A percentile compares a stretch with the other conserved stretches of the same genome.
These are phyloP conservation scores for Ispidina picta DNA, from an alignment of 2,797 vertebrate genomes.

Conservation along the genomic window DNA sequence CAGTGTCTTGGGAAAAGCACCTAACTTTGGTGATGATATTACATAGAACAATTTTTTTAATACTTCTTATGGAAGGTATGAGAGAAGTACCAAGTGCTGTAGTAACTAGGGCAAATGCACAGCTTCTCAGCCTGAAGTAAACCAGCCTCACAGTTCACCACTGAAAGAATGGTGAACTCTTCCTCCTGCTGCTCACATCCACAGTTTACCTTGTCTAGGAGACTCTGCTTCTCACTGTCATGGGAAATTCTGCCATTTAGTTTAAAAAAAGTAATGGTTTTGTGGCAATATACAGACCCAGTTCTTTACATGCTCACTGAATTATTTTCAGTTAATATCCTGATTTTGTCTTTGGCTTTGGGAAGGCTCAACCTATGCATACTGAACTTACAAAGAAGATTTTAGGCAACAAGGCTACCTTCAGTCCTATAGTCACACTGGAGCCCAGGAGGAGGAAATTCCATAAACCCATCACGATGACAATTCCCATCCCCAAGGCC, in stretches of 20 bases:
- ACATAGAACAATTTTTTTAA: background rate
- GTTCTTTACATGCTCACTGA: background rate
- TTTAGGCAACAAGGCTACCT: constrained; percentile 94
- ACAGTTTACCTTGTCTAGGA: background rate
- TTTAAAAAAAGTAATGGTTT: background rate
- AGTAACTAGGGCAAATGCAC: background rate
- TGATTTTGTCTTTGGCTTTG: background rate
- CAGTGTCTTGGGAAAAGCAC: background rate
- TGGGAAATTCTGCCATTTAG: background rate
- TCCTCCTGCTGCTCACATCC: background rate
- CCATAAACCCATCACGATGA: constrained; percentile 99
- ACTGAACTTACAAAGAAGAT: constrained; percentile 91
- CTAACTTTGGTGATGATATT: background rate
- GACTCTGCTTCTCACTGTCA: background rate
- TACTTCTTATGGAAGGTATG: background rate
- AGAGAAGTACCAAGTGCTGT: background rate
- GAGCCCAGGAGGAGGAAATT: constrained; percentile 97
- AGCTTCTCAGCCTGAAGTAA: background rate
- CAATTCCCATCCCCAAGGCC: constrained; percentile 92
- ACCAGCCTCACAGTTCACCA: background rate
- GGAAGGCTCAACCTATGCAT: constrained; percentile 92
- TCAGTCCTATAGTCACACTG: constrained; percentile 97
- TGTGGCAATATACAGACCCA: background rate
- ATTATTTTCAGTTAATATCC: background rate
- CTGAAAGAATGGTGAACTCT: background rate